A percentile compares a stretch with the other conserved stretches of the same genome.
Conservation (phyloP, 2,113 vertebrate genomes). For the Bombycilla garrulus region DNA sequence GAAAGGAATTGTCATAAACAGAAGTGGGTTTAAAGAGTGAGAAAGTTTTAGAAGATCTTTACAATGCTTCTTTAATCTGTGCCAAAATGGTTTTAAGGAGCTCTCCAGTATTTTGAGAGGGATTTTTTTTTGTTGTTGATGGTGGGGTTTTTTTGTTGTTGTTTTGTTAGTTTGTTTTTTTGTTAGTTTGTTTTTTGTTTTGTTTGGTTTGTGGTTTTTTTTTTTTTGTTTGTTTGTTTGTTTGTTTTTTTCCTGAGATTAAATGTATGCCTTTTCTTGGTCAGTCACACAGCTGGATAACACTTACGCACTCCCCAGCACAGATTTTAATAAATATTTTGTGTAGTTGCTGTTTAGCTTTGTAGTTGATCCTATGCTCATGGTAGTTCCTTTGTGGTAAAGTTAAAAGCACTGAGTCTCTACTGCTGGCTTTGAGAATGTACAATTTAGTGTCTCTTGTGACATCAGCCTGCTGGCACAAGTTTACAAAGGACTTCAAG, state of each 20-base stretch:
- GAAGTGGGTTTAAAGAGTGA: neutral
- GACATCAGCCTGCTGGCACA: neutral
- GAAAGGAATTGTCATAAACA: neutral
- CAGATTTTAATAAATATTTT: neutral
- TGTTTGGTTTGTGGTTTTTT: no score
- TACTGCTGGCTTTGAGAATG: neutral
- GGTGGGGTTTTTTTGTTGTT: no score
- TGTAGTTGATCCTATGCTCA: neutral
- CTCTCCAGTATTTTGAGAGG: neutral
- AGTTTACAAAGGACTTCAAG: neutral
- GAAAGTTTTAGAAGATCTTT: neutral
- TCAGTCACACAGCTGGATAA: neutral
- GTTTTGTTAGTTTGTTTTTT: no score
- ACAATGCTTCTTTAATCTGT: neutral
- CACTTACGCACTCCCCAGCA: neutral
- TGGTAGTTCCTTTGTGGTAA: neutral
- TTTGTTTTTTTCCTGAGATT: neutral
- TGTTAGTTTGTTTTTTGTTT: neutral
- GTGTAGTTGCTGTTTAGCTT: neutral
- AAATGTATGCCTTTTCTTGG: neutral
- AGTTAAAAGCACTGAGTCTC: neutral
- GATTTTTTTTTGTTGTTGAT: no score
- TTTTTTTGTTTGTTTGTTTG: accelerated
- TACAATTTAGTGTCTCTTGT: neutral
- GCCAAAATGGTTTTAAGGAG: neutral